Percentiles rank a stretch among this genome's conserved stretches.
phyloP scores from a whole-genome alignment of 2,113 vertebrate genomes.

The Rallus limicola region DNA sequence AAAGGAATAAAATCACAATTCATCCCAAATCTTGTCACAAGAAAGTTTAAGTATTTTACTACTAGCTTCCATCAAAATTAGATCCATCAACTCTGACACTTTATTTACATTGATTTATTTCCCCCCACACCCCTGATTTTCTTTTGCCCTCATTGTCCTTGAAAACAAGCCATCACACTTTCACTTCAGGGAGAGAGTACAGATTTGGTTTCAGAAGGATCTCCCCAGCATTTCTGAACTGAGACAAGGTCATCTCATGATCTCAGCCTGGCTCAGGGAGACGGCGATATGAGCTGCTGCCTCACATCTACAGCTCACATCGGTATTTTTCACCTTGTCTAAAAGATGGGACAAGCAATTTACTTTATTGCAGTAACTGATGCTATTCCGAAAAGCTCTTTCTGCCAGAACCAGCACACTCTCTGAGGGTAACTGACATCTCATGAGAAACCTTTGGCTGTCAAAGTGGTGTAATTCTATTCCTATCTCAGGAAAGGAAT shows the following conservation, averaged over 20 bases:
- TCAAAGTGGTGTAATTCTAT: conserved; percentile 9
- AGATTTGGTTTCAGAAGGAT: neutral
- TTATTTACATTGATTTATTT: neutral
- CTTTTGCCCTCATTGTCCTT: neutral
- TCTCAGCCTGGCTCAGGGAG: conserved; percentile 6
- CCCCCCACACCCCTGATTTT: neutral
- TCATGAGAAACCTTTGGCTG: neutral
- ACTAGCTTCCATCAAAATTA: conserved; percentile 39
- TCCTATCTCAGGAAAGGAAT: conserved; percentile 12
- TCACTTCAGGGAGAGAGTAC: neutral
- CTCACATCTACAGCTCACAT: neutral
- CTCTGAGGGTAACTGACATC: neutral
- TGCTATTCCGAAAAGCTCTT: neutral
- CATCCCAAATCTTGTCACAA: neutral
- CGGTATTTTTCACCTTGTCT: neutral
- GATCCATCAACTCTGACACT: neutral
- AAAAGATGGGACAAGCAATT: neutral
- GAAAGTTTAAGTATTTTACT: neutral
- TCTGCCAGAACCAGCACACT: conserved; percentile 2
- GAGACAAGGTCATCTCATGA: conserved; percentile 26
- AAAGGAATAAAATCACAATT: conserved; percentile 38
- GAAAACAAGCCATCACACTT: neutral
- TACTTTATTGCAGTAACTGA: conserved; percentile 22
- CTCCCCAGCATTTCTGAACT: conserved; percentile 14
- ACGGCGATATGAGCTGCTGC: neutral